These are phyloP conservation scores for Apotomis capreana DNA, from an alignment of 2,888 invertebrate genomes.

Conservation along the genomic window DNA sequence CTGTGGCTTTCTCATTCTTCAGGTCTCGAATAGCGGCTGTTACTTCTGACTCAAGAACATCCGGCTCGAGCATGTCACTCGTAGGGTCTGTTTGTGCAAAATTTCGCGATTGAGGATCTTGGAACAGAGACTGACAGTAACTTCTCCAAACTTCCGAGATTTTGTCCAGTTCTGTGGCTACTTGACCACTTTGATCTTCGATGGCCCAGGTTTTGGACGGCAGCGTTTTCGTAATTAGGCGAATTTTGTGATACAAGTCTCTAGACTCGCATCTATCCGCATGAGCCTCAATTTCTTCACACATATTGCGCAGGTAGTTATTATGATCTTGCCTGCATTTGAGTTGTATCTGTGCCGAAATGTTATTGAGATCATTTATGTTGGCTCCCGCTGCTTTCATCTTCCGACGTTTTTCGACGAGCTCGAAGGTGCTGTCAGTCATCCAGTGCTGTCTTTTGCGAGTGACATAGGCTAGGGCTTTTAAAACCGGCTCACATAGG, in stretches of 20 bases:
- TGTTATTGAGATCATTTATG: too few relatives aligned
- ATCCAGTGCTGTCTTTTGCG: slow-evolving; percentile 1
- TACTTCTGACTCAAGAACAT: background rate
- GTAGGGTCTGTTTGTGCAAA: background rate
- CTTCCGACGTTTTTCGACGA: background rate
- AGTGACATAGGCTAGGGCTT: too few relatives aligned
- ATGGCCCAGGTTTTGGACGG: background rate
- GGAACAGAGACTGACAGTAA: slow-evolving; percentile 9
- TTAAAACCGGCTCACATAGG: too few relatives aligned
- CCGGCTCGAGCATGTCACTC: background rate
- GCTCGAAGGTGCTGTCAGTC: background rate
- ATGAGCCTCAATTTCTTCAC: background rate
- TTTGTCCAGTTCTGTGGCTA: background rate
- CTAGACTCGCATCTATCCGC: background rate
- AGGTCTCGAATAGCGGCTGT: background rate
- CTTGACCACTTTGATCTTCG: background rate
- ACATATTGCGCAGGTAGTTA: background rate
- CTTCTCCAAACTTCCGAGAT: background rate
- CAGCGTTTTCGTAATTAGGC: too few relatives aligned
- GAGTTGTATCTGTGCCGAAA: background rate
- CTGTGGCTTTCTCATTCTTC: background rate
- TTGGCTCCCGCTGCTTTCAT: too few relatives aligned
- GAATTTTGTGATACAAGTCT: too few relatives aligned
- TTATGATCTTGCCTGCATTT: too few relatives aligned
- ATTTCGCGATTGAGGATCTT: background rate